Base-by-base conservation (phyloP, 2,888 invertebrate genomes). In the Rambutsinella grinnellia region DNA sequence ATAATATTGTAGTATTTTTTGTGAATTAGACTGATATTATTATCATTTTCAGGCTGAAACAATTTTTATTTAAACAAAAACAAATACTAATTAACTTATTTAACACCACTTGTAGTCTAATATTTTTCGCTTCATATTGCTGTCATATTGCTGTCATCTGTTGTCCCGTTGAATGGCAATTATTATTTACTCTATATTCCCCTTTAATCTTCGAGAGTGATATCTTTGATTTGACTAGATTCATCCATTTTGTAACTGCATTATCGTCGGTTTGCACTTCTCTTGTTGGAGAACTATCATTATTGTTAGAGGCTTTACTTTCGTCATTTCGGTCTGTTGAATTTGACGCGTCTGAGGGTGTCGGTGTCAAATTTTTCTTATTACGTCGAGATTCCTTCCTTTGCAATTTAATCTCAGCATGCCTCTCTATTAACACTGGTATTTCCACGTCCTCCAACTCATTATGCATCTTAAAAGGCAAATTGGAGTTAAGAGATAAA, bases 401-500 rank as follows among this genome's bases (percentile, higher is more conserved):
- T 28, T 23, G n/a, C 28, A 51, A 24, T 1, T 21, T 13, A 10
- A 47, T 8, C 8, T 3, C 53, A 2, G 27, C 13, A 21, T 51
- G 70, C 15, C 21, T 53, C 27, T 70, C 53, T 2, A 54, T n/a
- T 6, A 69, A 56, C 6, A 13, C 19, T 13, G 62, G 44, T 10
- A 19, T 17, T 27, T 54, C 61, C 1, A 2, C 56, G 6, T 70
- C 54, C 28, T 53, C 24, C 3, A 70, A 2, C n/a, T 70, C 70
- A 46, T 70, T 70, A 36, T 70, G 47, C 70, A 70, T 70, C 70
- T 70, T 13, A 2, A 49, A 58, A 17, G 24, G 23, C 28, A 60
- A 54, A 60, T n/a, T n/a, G n/a, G n/a, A n/a, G n/a, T n/a, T n/a
- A n/a, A n/a, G n/a, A n/a, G n/a, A n/a, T n/a, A n/a, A n/a, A n/a